phyloP scores from a whole-genome alignment of 2,797 vertebrate species.

The Hypotaenidia okinawae region DNA sequence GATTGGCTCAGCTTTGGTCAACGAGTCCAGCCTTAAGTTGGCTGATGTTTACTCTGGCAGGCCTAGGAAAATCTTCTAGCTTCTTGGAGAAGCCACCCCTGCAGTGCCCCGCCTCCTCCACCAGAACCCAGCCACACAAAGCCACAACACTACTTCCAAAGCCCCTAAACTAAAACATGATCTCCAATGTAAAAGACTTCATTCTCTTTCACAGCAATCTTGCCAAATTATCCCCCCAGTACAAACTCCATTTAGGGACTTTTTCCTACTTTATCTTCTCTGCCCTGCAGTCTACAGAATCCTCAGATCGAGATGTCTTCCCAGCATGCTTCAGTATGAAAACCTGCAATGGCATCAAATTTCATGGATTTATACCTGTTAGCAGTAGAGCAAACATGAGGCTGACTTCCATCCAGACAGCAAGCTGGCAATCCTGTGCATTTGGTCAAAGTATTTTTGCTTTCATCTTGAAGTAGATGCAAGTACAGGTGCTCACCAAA shows the following conservation, averaged over 20 bases:
- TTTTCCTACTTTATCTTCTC: not conserved
- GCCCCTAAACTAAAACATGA: not conserved
- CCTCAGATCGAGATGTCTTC: not conserved
- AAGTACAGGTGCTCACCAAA: not conserved
- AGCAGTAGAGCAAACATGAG: not conserved
- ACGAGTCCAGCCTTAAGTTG: too few relatives aligned
- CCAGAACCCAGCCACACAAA: too few relatives aligned
- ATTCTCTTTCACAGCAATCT: not conserved
- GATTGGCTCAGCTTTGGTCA: too few relatives aligned
- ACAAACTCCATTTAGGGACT: not conserved
- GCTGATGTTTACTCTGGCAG: too few relatives aligned
- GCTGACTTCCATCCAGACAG: not conserved
- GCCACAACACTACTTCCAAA: too few relatives aligned
- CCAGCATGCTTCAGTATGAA: not conserved
- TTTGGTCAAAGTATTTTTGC: not conserved
- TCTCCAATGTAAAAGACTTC: not conserved
- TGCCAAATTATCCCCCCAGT: not conserved
- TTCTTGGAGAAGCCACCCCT: too few relatives aligned
- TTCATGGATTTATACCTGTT: not conserved
- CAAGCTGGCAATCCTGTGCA: not conserved
- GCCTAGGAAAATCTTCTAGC: too few relatives aligned
- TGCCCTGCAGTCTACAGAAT: not conserved
- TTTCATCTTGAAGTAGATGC: not conserved
- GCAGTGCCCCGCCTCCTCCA: too few relatives aligned
- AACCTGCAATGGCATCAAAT: not conserved